Conservation (phyloP, 2,888 invertebrate genomes). For the Liposcelis brunnea region DNA sequence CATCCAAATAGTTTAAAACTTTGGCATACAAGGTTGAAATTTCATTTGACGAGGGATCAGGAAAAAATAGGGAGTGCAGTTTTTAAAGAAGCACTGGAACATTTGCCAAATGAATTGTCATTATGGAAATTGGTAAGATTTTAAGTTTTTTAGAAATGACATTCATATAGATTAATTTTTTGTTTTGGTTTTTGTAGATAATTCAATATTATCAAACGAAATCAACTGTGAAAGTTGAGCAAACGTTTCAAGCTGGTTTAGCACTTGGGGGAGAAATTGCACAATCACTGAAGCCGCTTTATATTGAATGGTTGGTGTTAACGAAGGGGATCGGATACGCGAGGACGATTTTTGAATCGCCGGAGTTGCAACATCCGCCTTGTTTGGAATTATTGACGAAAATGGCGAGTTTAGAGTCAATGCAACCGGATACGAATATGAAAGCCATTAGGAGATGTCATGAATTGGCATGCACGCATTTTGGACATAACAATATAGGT, state of each 20-base stretch:
- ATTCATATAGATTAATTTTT: no score
- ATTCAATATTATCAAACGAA: slow-evolving; percentile 24
- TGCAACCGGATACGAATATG: slow-evolving; percentile 27
- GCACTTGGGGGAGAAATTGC: slow-evolving; percentile 25
- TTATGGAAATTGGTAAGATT: slow-evolving; percentile 28
- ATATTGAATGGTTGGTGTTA: slow-evolving; percentile 38
- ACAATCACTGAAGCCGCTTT: slow-evolving; percentile 34
- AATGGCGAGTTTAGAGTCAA: slow-evolving; percentile 34
- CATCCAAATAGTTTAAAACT: slow-evolving; percentile 30
- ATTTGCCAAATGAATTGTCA: slow-evolving; percentile 21
- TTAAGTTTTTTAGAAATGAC: no score
- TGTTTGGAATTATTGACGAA: slow-evolving; percentile 40
- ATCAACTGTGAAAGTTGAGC: slow-evolving; percentile 24
- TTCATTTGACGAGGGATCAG: slow-evolving; percentile 27
- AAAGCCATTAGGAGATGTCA: slow-evolving; percentile 39
- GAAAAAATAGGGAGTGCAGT: slow-evolving; percentile 27
- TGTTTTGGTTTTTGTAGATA: no score
- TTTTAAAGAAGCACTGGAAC: slow-evolving; percentile 24
- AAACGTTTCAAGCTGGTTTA: slow-evolving; percentile 28
- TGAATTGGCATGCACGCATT: slow-evolving; percentile 43
- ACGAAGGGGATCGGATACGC: slow-evolving; percentile 37
- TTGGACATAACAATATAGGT: slow-evolving; percentile 40
- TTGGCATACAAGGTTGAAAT: slow-evolving; percentile 33
- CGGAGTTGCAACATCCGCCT: slow-evolving; percentile 39
- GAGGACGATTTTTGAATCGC: slow-evolving; percentile 39